Evolutionary conservation across 2,888 invertebrate genomes (phyloP), one percentile per base, ranked within the genome.

Genomic region (Trichopoda pennipes): DNA sequence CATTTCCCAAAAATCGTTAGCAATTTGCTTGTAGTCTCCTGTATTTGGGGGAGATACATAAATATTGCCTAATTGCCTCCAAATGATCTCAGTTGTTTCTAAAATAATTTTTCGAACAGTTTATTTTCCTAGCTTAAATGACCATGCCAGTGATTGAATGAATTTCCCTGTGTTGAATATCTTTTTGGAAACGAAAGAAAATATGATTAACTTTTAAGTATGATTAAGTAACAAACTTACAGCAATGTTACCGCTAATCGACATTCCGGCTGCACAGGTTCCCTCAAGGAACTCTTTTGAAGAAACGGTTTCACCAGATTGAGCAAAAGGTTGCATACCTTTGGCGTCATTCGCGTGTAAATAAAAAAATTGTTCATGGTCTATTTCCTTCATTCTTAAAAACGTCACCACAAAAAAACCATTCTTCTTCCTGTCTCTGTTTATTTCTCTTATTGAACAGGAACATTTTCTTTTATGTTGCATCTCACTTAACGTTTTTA

Each of bases 321-420:
- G 9, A 75, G 38, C 8, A 79, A 68, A 4, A 75, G 42, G 10
- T 74, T 53, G 49, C 66, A 78, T 55, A 64, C 17, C 7, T 35
- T 21, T 17, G 56, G 70, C 4, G 74, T 66, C 81, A 79, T 82
- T 35, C 70, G 42, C 1, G 81, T 82, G 17, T 70, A 82, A 21
- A 75, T 75, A n/a, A 32, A 70, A 70, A 70, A 82, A 82, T 55
- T 78, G 70, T n/a, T 70, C 49, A 19, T 78, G 68, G 35, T 74
- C 78, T 8, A 69, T 49, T 9, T 78, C 81, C 63, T 78, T 82
- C 53, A 70, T 35, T 17, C 4, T 19, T 12, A 32, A 16, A 47
- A 63, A 63, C 0, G 17, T 44, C 1, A 16, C 21, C n/a, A 21
- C 23, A 14, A 42, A 3, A 42, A 42, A 42, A 2, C 42, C 10